Evolutionary conservation across 2,888 invertebrate species (phyloP).

Genomic region (Cinara cedri): DNA sequence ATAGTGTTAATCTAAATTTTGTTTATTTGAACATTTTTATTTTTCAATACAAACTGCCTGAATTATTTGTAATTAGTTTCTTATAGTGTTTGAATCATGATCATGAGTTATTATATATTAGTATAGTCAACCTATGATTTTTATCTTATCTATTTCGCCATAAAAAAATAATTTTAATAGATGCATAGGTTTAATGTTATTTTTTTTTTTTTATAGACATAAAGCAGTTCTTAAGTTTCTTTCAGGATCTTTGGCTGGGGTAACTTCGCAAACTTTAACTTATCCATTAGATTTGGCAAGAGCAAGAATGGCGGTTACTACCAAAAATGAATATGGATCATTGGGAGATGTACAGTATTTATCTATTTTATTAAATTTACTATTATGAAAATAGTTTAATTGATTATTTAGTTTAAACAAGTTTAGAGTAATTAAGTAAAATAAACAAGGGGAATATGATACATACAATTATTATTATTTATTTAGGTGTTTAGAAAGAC

Average conservation of each 20-base stretch:
- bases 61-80: not conserved
- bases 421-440: not conserved
- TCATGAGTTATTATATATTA: not conserved
- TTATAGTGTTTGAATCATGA: not conserved
- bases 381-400: not conserved
- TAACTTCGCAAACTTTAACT: slow-evolving; percentile 90
- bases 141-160: not conserved
- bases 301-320: slow-evolving; percentile 95
- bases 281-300: slow-evolving; percentile 97
- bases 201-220: slow-evolving; percentile 29
- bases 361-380: slow-evolving; percentile 1
- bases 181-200: not conserved
- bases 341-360: slow-evolving; percentile 65
- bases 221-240: slow-evolving; percentile 75
- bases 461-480: not conserved
- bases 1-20: too few relatives aligned
- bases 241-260: slow-evolving; percentile 94
- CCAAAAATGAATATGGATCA: slow-evolving; percentile 74
- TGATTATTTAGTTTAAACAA: slow-evolving; percentile 1
- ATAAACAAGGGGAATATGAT: not conserved
- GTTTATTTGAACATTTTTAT: not conserved
- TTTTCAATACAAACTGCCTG: not conserved
- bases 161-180: slow-evolving; percentile 2
- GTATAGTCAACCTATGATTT: not conserved
- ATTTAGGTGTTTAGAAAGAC: slow-evolving; percentile 72